Evolutionary conservation across 2,113 vertebrate species (phyloP).

Genomic region (Anser cygnoides): DNA sequence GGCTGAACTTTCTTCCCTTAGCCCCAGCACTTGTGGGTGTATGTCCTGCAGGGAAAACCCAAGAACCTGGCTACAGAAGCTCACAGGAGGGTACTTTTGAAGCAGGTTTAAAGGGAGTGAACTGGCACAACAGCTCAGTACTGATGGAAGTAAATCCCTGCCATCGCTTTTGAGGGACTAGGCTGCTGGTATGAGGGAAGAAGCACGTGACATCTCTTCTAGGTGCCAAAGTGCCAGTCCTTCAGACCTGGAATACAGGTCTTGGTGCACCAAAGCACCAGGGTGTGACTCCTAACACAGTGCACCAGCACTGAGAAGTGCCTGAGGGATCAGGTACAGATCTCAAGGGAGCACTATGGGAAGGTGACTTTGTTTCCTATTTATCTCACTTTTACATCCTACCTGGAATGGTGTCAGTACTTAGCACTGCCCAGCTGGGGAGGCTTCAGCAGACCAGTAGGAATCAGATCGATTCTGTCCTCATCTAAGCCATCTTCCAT

Average conservation of each 20-base stretch:
- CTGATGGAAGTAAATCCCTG: not conserved
- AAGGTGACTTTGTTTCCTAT: not conserved
- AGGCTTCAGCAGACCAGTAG: not conserved
- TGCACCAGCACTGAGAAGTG: not conserved
- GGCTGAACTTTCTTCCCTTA: not conserved
- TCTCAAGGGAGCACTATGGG: not conserved
- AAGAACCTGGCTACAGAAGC: not conserved
- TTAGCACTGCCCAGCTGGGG: not conserved
- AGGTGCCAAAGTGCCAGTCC: not conserved
- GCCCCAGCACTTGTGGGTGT: not conserved
- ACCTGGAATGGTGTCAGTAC: not conserved
- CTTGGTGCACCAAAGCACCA: not conserved
- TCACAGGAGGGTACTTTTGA: not conserved
- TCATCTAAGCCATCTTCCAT: not conserved
- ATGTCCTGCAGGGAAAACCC: not conserved
- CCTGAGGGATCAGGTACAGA: not conserved
- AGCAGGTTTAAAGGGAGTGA: not conserved
- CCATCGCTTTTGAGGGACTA: not conserved
- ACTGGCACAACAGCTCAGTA: not conserved
- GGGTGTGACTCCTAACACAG: not conserved
- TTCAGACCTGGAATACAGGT: not conserved
- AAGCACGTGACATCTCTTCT: not conserved
- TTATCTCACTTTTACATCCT: not conserved
- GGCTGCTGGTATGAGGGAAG: not conserved
- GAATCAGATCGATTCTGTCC: not conserved